These are phyloP conservation scores for Setipinna tenuifilis DNA, from an alignment of 2,797 vertebrate species.

Conservation along the genomic window DNA sequence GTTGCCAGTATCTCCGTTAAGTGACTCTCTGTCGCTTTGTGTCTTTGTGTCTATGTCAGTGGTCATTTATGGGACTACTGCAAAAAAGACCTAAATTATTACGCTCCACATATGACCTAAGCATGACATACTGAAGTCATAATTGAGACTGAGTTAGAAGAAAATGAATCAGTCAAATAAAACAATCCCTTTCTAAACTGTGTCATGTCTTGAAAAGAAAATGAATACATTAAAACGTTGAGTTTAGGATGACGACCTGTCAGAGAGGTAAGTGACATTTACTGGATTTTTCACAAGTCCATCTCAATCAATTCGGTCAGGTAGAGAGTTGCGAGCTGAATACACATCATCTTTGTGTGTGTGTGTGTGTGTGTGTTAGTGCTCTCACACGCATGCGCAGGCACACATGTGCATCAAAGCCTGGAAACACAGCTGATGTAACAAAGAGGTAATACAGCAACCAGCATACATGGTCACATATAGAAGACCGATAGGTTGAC, in stretches of 20 bases:
- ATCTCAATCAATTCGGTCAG: conserved; percentile 10
- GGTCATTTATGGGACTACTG: background rate
- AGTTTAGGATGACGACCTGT: background rate
- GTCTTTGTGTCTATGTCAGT: background rate
- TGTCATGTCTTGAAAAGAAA: background rate
- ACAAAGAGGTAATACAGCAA: background rate
- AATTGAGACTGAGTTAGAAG: background rate
- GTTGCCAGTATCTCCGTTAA: background rate
- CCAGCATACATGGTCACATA: no score
- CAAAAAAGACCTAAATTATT: background rate
- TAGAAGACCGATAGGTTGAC: no score
- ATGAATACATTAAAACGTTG: background rate
- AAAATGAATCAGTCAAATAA: background rate
- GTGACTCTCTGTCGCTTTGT: background rate
- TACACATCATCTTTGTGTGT: conserved; percentile 7
- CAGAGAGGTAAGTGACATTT: background rate
- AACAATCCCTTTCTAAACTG: background rate
- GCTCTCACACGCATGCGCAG: background rate
- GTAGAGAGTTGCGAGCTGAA: background rate
- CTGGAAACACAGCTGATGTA: conserved; percentile 19
- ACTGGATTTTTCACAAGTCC: background rate
- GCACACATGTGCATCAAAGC: conserved; percentile 24
- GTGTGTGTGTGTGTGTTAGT: background rate
- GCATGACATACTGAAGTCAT: no score
- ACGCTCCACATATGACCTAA: no score